Evolutionary conservation across 2,888 invertebrate genomes (phyloP).

Genomic region (Tricholauxania praeusta): DNA sequence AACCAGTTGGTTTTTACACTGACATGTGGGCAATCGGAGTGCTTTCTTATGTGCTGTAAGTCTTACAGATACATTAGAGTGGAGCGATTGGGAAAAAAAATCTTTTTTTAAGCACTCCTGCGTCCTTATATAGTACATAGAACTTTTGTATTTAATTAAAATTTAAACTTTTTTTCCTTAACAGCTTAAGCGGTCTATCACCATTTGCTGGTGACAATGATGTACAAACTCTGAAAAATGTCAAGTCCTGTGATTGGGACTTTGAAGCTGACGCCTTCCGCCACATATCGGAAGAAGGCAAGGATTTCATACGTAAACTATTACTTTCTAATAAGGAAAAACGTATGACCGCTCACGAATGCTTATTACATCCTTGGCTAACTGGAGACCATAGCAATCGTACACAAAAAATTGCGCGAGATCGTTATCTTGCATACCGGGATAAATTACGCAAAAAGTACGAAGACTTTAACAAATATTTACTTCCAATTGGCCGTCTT

Average conservation of each 20-base stretch:
- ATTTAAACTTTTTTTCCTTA: not conserved
- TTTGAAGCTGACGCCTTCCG: conserved; percentile 97
- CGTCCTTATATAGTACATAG: too few species aligned
- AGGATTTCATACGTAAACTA: conserved; percentile 96
- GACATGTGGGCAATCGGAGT: conserved; percentile 99
- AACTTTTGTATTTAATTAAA: too few species aligned
- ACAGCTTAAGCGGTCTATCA: conserved; percentile 93
- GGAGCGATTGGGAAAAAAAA: too few species aligned
- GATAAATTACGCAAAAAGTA: conserved; percentile 88
- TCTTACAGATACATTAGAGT: conserved; percentile 53
- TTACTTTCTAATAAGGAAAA: conserved; percentile 95
- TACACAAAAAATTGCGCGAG: conserved; percentile 83
- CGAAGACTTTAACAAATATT: conserved; percentile 83
- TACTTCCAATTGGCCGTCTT: conserved; percentile 94
- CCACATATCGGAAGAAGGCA: conserved; percentile 95
- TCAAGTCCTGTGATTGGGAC: conserved; percentile 99
- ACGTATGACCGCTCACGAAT: conserved; percentile 98
- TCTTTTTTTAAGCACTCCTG: too few species aligned
- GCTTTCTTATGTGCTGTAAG: conserved; percentile 96
- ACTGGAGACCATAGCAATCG: conserved; percentile 85
- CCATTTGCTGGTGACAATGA: conserved; percentile 99
- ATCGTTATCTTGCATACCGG: conserved; percentile 87
- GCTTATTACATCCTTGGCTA: conserved; percentile 95
- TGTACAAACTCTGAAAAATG: conserved; percentile 97
- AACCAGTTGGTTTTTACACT: conserved; percentile 99